A percentile compares a stretch with the other conserved stretches of the same genome.
Conservation (phyloP, 2,113 vertebrate species). For the Gulo gulo region DNA sequence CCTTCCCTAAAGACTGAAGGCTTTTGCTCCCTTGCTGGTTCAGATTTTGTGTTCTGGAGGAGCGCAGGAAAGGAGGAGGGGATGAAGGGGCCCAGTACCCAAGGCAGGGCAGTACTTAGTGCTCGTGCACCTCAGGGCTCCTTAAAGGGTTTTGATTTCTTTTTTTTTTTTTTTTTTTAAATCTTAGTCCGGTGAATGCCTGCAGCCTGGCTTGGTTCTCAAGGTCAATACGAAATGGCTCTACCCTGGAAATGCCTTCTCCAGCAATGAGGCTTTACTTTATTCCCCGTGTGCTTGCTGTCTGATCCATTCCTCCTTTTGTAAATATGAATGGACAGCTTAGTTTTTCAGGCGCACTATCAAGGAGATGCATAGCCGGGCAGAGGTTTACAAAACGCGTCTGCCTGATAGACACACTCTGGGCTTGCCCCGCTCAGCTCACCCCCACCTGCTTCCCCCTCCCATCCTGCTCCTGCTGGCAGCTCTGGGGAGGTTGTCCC, state of each 20-base stretch:
- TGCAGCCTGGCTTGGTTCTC: not conserved
- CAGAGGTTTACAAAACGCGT: not conserved
- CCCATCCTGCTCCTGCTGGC: not conserved
- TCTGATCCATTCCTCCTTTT: not conserved
- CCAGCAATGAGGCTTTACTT: not conserved
- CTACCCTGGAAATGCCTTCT: not conserved
- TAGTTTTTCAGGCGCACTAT: not conserved
- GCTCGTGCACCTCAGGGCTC: fast-evolving
- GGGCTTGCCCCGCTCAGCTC: too few species aligned
- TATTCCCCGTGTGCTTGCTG: not conserved
- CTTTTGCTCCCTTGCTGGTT: not conserved
- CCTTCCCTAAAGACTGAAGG: not conserved
- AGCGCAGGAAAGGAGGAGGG: not conserved
- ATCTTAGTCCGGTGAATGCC: not conserved
- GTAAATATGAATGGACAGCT: not conserved
- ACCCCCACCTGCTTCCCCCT: too few species aligned
- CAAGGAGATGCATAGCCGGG: not conserved
- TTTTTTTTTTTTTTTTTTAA: not conserved
- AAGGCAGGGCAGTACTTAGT: not conserved
- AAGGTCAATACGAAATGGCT: not conserved
- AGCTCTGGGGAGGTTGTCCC: not conserved
- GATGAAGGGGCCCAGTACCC: fast-evolving
- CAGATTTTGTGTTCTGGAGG: not conserved
- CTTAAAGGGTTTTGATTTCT: not conserved
- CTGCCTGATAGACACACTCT: not conserved